These are phyloP conservation scores for Holcopasites calliopsidis DNA, from an alignment of 1,140 invertebrate genomes.

Conservation along the genomic window DNA sequence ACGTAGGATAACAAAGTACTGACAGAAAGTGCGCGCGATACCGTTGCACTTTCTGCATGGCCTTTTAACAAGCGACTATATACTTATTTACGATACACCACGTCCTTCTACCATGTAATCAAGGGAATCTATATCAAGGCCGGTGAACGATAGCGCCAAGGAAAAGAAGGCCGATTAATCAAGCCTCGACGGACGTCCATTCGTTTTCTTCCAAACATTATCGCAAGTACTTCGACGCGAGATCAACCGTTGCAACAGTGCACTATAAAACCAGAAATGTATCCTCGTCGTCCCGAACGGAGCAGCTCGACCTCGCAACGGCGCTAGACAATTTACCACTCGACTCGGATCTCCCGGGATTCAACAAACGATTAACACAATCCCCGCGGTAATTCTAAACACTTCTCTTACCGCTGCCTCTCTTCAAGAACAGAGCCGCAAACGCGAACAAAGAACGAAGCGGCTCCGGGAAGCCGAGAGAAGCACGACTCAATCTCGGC, in stretches of 20 bases:
- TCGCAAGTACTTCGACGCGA: no score
- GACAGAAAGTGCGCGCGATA: neutral
- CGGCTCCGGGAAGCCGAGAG: neutral
- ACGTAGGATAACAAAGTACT: neutral
- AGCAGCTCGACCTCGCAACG: no score
- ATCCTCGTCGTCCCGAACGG: no score
- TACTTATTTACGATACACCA: neutral
- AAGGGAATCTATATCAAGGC: conserved; percentile 2
- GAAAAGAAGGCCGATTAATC: neutral
- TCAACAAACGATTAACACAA: no score
- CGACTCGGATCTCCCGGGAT: no score
- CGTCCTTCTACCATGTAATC: neutral
- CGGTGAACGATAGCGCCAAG: neutral
- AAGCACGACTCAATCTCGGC: neutral
- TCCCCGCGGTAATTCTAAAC: no score
- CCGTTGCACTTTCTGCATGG: no score
- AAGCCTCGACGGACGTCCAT: no score
- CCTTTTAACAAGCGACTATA: neutral
- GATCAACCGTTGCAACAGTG: no score
- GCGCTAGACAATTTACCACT: no score
- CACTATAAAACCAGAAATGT: no score
- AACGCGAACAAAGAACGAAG: neutral
- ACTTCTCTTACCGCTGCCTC: neutral
- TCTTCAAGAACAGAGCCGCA: neutral
- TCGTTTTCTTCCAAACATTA: no score